Percentiles rank a stretch among this genome's conserved stretches.
phyloP scores from a whole-genome alignment of 2,113 vertebrate species.

The Antechinus stuartii region DNA sequence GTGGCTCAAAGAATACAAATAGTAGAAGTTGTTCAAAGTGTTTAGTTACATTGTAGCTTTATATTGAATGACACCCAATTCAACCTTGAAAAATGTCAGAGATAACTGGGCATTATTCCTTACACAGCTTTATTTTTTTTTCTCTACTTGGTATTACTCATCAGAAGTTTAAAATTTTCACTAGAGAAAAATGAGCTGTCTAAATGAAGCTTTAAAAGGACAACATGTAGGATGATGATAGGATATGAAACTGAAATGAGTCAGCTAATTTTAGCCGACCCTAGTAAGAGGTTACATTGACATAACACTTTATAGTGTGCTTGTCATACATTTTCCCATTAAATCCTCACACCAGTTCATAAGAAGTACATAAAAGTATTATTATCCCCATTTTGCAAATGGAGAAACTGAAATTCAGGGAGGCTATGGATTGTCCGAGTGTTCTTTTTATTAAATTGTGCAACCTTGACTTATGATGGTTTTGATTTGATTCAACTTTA shows the following conservation, averaged over 20 bases:
- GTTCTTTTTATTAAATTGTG: not conserved
- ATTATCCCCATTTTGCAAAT: not conserved
- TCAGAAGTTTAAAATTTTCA: slow-evolving; percentile 63
- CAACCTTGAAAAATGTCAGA: slow-evolving; percentile 47
- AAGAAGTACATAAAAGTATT: not conserved
- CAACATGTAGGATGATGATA: slow-evolving; percentile 57
- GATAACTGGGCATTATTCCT: slow-evolving; percentile 44
- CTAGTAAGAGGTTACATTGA: not conserved
- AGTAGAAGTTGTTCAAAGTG: slow-evolving; percentile 7
- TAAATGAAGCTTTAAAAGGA: slow-evolving; percentile 55
- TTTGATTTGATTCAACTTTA: not conserved
- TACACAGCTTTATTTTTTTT: slow-evolving; percentile 1
- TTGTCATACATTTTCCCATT: not conserved
- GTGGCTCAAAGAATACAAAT: slow-evolving; percentile 28
- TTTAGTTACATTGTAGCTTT: slow-evolving; percentile 38
- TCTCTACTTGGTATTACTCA: slow-evolving; percentile 48
- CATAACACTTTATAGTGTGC: not conserved
- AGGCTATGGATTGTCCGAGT: not conserved
- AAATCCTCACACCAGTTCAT: not conserved
- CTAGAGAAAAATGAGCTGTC: slow-evolving; percentile 57
- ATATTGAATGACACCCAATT: slow-evolving; percentile 22
- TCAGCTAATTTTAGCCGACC: slow-evolving; percentile 33
- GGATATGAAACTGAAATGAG: slow-evolving; percentile 60
- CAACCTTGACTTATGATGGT: not conserved
- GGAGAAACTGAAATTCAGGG: not conserved